These are phyloP conservation scores for Bombus vancouverensis DNA, from an alignment of 1,140 invertebrate species.

Conservation along the genomic window DNA sequence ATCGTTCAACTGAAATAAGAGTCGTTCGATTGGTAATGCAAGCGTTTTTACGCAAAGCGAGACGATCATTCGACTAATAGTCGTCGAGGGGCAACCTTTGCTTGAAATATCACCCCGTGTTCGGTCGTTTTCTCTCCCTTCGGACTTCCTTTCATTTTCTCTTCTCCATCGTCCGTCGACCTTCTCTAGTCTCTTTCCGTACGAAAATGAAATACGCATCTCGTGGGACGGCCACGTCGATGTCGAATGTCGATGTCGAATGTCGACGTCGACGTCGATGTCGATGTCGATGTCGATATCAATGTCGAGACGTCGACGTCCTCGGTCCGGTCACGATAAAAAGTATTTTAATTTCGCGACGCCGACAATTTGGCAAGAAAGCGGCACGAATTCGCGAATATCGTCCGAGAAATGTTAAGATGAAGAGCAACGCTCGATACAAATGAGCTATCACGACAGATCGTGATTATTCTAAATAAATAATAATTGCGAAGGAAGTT, in stretches of 20 bases:
- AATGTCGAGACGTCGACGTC: not conserved
- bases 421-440: too few relatives aligned
- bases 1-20: not conserved
- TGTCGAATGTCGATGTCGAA: not conserved
- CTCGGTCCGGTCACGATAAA: constrained; percentile 36
- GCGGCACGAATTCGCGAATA: too few relatives aligned
- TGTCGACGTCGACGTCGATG: not conserved
- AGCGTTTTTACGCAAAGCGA: not conserved
- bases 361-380: not conserved
- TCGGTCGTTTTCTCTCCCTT: not conserved
- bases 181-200: not conserved
- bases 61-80: constrained; percentile 10
- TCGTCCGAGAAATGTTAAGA: not conserved
- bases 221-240: constrained; percentile 28
- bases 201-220: constrained; percentile 60
- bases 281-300: not conserved
- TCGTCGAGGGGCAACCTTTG: not conserved
- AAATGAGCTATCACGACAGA: too few relatives aligned
- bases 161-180: not conserved
- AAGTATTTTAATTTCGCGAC: constrained; percentile 63
- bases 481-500: too few relatives aligned
- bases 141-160: not conserved
- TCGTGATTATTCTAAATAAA: too few relatives aligned
- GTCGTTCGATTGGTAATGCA: not conserved
- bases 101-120: not conserved